Evolutionary conservation across 2,797 vertebrate genomes (phyloP), one percentile per base, ranked within the genome.

Genomic region (Coilia nasus): DNA sequence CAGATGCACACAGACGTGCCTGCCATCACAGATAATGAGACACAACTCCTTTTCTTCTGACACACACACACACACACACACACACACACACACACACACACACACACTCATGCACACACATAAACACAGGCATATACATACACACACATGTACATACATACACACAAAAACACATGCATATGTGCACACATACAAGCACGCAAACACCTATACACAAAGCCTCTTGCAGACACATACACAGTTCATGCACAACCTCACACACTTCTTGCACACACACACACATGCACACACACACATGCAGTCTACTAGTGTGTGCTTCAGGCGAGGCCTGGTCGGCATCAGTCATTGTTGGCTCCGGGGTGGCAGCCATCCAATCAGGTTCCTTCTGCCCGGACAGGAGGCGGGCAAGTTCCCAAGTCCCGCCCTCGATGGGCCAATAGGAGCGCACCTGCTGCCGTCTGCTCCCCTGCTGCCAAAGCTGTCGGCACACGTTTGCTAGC

Each of bases 401-500:
- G 71, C 35, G 19, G 71, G 50, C 50, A 54, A 9, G 44, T 25
- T 35, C 28, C 84, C 28, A 9, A 78, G 64, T 35, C 28, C 84
- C 28, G 78, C 31, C 35, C 83, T 80, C 84, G 82, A 75, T 31
- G 19, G 71, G 86, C 82, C 82, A 85, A 75, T 85, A 81, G 83
- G 59, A 82, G 86, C 82, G 85, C 82, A 85, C 85, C 87, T 84
- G 50, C 67, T 75, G 80, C 85, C 86, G 85, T 46, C 80, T 81
- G 82, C 83, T 88, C 80, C 83, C 56, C 6, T 44, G 31, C 78
- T 82, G 82, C 67, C 31, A 83, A 80, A 84, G 82, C 82, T 87
- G 86, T 87, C 87, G 83, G 56, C 54, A 75, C 75, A 82, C 21
- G 82, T 88, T 87, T 83, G 85, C 83, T 78, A 83, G 86, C 81